Percentiles rank a stretch among this genome's conserved stretches.
phyloP scores from a whole-genome alignment of 1,140 invertebrate genomes.

The Halyomorpha halys region DNA sequence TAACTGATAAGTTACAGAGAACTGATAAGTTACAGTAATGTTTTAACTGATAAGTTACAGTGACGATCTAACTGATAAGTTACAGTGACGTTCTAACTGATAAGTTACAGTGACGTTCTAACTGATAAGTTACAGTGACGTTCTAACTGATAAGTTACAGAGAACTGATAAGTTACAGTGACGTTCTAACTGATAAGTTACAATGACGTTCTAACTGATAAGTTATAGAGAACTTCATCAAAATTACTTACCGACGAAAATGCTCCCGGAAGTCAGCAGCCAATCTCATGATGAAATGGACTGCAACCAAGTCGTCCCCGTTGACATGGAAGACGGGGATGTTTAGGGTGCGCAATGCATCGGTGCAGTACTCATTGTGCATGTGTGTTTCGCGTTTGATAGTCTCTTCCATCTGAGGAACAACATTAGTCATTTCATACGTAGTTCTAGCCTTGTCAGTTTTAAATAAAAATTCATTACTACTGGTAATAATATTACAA shows the following conservation, averaged over 20 bases:
- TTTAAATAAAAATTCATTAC: too few relatives aligned
- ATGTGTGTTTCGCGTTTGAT: background rate
- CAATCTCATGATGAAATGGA: background rate
- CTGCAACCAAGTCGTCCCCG: background rate
- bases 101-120: background rate
- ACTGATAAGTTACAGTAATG: too few relatives aligned
- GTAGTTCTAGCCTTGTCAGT: too few relatives aligned
- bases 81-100: too few relatives aligned
- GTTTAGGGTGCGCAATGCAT: background rate
- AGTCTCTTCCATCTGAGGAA: conserved; percentile 2
- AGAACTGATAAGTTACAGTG: too few relatives aligned
- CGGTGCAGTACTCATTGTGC: background rate
- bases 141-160: too few relatives aligned
- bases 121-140: background rate
- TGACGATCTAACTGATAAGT: background rate
- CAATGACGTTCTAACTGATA: too few relatives aligned
- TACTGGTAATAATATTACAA: too few relatives aligned
- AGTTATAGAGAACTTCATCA: background rate
- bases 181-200: too few relatives aligned
- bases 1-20: too few relatives aligned
- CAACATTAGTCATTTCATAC: background rate
- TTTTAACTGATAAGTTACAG: too few relatives aligned
- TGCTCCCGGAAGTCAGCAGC: background rate
- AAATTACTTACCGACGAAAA: background rate
- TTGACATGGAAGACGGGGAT: background rate